These are phyloP conservation scores for Anseranas semipalmata DNA, from an alignment of 2,113 vertebrate genomes.

Conservation along the genomic window DNA sequence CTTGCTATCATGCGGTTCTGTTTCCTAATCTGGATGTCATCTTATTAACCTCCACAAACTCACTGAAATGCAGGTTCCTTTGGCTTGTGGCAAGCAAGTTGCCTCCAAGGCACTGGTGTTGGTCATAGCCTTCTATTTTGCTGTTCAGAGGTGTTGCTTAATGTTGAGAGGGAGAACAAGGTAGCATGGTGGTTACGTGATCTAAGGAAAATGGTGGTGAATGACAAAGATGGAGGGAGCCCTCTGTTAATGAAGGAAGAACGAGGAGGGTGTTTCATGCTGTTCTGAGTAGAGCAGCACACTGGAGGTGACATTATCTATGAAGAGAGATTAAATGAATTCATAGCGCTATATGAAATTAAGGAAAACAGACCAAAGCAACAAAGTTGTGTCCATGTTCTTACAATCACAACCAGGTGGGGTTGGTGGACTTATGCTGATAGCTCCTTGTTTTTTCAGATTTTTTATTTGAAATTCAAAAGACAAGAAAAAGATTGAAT, in stretches of 20 bases:
- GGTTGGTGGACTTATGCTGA: not conserved
- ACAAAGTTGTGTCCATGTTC: not conserved
- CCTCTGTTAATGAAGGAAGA: not conserved
- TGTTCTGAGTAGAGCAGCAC: not conserved
- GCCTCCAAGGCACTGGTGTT: not conserved
- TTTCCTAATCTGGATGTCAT: not conserved
- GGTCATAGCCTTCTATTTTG: not conserved
- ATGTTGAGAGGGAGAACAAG: not conserved
- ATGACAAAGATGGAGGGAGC: not conserved
- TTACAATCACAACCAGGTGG: not conserved
- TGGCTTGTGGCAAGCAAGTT: not conserved
- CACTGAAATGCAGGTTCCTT: not conserved
- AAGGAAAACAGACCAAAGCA: not conserved
- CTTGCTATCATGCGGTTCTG: accelerated
- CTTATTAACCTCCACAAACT: not conserved
- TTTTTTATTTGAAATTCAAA: not conserved
- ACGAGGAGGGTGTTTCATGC: not conserved
- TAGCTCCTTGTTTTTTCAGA: not conserved
- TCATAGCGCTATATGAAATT: not conserved
- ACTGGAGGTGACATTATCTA: not conserved
- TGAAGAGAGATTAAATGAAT: not conserved
- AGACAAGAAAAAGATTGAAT: not conserved
- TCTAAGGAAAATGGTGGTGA: not conserved
- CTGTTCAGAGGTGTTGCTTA: not conserved
- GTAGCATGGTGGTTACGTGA: not conserved